Conservation (phyloP, 2,797 vertebrate species). For the Silurus lanzhouensis region DNA sequence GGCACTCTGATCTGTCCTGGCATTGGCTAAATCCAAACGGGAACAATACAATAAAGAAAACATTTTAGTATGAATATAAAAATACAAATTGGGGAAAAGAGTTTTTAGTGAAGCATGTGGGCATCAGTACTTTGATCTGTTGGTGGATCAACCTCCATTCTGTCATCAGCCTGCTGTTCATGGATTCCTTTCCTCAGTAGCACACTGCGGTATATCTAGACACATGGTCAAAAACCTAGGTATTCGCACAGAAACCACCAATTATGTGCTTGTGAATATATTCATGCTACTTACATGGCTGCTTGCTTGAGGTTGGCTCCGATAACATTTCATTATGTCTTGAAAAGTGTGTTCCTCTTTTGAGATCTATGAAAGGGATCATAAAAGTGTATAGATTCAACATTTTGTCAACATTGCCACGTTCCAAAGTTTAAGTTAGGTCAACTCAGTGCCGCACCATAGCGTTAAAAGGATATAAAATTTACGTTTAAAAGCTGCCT, state of each 20-base stretch:
- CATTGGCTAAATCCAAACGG: slow-evolving; percentile 61
- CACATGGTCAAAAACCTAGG: slow-evolving; percentile 12
- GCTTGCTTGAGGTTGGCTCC: slow-evolving; percentile 94
- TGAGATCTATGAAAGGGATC: slow-evolving; percentile 76
- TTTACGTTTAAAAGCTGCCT: too few species aligned
- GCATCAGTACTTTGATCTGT: slow-evolving; percentile 68
- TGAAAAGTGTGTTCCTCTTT: slow-evolving; percentile 94
- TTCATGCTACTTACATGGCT: slow-evolving; percentile 83
- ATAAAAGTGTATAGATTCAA: neutral
- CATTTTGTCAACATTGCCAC: neutral
- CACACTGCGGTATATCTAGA: slow-evolving; percentile 93
- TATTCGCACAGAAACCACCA: neutral
- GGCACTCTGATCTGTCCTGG: slow-evolving; percentile 57
- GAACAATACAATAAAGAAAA: neutral
- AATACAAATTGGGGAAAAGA: neutral
- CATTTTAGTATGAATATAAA: neutral
- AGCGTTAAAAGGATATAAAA: too few species aligned
- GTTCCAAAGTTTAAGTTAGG: too few species aligned
- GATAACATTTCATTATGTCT: slow-evolving; percentile 98
- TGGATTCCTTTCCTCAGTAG: slow-evolving; percentile 75
- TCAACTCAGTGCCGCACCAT: too few species aligned
- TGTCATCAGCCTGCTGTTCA: slow-evolving; percentile 67
- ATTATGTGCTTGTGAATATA: neutral
- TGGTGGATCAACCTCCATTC: slow-evolving; percentile 77
- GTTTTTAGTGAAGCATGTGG: too few species aligned